Evolutionary conservation across 2,888 invertebrate species (phyloP), one percentile per base, ranked within the genome.

Genomic region (Platycheirus rosarum): DNA sequence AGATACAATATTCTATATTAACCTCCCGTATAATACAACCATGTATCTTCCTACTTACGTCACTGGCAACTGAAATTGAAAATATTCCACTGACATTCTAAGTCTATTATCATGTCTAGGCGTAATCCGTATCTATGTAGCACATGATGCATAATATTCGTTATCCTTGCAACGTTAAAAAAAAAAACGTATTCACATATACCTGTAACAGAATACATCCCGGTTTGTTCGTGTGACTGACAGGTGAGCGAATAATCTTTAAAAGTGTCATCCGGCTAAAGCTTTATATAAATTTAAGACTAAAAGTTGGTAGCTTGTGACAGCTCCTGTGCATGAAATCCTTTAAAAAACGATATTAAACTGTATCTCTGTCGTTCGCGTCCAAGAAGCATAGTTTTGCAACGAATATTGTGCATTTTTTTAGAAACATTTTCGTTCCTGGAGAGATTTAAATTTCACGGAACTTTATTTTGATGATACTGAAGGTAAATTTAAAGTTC

Each of bases 61-160:
- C 65, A 60, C 57, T 66, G 60, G 51, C 51, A 71, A 23, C 13
- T 51, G 40, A 78, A 78, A 66, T 78, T 71, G 71, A 78, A 78
- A 66, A 46, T 71, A 53, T 66, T 42, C 44, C 18, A 51, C 71
- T 66, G 71, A 78, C 46, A 53, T 66, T 71, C 60, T 71, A 32
- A 66, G 71, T 71, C 77, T 71, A 66, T 71, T 77, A 60, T 65
- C 44, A 51, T 51, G 65, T 71, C 77, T 71, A 53, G 44, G 65
- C 60, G 32, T 77, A 60, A 77, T 65, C 71, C 20, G 32, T 76
- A 76, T 76, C 63, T 55, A 11, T 70, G 70, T 55, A 55, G 69
- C 23, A 63, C 63, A 60, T 55, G 32, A 42, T 44, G 51, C 60
- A 60, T 57, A 18, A 23, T 44, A 16, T 42, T 32, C 35, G 40